Evolutionary conservation across 2,888 invertebrate species (phyloP).

Genomic region (Bembecia ichneumoniformis): DNA sequence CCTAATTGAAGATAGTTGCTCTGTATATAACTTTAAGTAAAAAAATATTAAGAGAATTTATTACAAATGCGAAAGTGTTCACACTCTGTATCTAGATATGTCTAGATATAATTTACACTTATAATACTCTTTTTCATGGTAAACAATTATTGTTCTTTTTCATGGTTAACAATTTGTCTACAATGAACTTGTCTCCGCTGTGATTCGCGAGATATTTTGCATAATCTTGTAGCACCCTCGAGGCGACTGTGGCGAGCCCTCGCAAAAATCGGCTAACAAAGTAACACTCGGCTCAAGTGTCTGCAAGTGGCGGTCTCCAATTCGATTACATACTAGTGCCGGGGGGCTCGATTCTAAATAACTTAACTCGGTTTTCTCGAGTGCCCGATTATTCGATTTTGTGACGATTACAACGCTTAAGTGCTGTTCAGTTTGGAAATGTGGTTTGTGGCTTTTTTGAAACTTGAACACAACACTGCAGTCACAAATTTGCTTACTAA

Average conservation of each 20-base stretch:
- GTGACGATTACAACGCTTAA: constrained; percentile 55
- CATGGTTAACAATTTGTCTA: background rate
- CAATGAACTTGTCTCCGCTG: constrained; percentile 16
- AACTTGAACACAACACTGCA: background rate
- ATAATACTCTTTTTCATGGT: too few species aligned
- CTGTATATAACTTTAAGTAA: too few species aligned
- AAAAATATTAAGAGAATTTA: too few species aligned
- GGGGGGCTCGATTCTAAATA: constrained; percentile 55
- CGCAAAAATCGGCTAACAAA: constrained; percentile 64
- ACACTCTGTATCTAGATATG: too few species aligned
- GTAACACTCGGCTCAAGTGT: constrained; percentile 61
- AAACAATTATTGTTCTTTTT: too few species aligned
- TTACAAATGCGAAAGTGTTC: too few species aligned
- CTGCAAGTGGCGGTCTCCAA: constrained; percentile 62
- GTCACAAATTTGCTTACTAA: too few species aligned
- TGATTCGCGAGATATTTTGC: constrained; percentile 34
- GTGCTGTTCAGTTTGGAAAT: constrained; percentile 41
- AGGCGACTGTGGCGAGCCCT: constrained; percentile 20
- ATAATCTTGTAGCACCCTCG: constrained; percentile 38
- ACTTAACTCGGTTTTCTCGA: constrained; percentile 58
- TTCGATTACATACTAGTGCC: constrained; percentile 62
- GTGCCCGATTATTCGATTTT: constrained; percentile 64
- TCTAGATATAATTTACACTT: too few species aligned
- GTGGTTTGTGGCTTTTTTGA: constrained; percentile 28
- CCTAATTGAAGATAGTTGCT: too few species aligned